Percentiles rank a stretch among this genome's conserved stretches.
Conservation (phyloP, 2,888 invertebrate species). For the Xestia xanthographa region DNA sequence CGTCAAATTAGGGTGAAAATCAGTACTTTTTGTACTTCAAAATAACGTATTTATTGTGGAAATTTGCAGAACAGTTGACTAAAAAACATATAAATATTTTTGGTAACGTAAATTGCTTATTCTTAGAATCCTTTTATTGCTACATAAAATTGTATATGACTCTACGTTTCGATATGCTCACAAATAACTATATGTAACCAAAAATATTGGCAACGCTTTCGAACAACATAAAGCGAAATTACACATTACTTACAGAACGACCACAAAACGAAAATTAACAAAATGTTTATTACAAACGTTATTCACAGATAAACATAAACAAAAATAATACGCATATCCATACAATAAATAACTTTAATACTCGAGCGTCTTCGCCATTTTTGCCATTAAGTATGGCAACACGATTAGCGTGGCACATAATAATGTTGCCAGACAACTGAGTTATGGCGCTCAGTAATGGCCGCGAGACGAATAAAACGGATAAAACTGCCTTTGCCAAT, state of each 20-base stretch:
- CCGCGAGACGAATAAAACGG: slow-evolving; percentile 63
- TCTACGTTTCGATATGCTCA: neutral
- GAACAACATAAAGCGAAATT: neutral
- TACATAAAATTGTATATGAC: neutral
- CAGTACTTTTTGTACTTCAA: neutral
- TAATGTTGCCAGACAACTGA: slow-evolving; percentile 77
- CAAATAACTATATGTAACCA: neutral
- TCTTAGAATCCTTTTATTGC: neutral
- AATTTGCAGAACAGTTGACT: neutral
- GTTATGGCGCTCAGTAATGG: slow-evolving; percentile 72
- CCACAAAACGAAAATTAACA: slow-evolving; percentile 53
- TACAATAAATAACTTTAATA: slow-evolving; percentile 60
- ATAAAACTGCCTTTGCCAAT: slow-evolving; percentile 60
- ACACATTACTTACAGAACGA: slow-evolving; percentile 1
- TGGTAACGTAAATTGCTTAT: neutral
- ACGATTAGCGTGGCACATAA: slow-evolving; percentile 73
- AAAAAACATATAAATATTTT: neutral
- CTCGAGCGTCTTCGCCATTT: slow-evolving; percentile 67
- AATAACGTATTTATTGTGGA: neutral
- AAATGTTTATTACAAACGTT: slow-evolving; percentile 28
- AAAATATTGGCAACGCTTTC: neutral
- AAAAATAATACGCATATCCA: slow-evolving; percentile 44
- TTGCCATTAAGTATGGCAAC: slow-evolving; percentile 74
- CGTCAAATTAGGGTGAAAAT: neutral
- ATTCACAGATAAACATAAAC: slow-evolving; percentile 47